Base-by-base conservation (phyloP, 2,888 invertebrate species). In the Erpobdella octoculata region DNA sequence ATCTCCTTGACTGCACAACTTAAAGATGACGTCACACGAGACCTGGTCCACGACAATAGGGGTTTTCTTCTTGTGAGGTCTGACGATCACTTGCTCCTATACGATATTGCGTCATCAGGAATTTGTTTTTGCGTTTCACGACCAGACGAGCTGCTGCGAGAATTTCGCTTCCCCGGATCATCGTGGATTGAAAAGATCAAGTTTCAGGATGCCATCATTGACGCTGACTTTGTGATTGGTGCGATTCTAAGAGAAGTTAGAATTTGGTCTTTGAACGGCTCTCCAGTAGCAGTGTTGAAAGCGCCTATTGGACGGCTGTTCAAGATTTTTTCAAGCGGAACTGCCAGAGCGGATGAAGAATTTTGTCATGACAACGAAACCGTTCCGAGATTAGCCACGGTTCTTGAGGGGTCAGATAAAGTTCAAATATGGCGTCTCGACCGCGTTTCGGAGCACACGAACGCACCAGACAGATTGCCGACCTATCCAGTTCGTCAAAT, bases 231-330 rank as follows among this genome's bases (percentile, higher is more conserved):
- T 71, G 78, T 83, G 28, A 77, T 81, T 21, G 81, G 76, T 5
- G 77, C 80, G 21, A 77, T 83, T n/a, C 81, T 82, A 75, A 73
- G 82, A 35, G 80, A 80, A 71, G 77, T 83, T 33, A 81, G 81
- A 71, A 73, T 83, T 21, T 82, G 81, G 81, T 76, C 79, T 33
- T 73, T 81, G 12, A 4, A 33, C 70, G 38, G 69, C 18, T 31
- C 58, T 6, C 35, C 28, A 15, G 61, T 71, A 8, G 41, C 67
- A 15, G 48, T 70, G 25, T 33, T 73, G 21, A 72, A 73, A 46
- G 46, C 71, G 5, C 70, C 73, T 9, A 67, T 71, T 18, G 69
- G 70, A 9, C 73, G 37, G 15, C 21, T 48, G 18, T n/a, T 53
- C 35, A 48, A 35, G 74, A 36, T 62, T n/a, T 28, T 61, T 8